These are phyloP conservation scores for Gambusia holbrooki DNA, from an alignment of 2,113 vertebrate species.

Conservation along the genomic window DNA sequence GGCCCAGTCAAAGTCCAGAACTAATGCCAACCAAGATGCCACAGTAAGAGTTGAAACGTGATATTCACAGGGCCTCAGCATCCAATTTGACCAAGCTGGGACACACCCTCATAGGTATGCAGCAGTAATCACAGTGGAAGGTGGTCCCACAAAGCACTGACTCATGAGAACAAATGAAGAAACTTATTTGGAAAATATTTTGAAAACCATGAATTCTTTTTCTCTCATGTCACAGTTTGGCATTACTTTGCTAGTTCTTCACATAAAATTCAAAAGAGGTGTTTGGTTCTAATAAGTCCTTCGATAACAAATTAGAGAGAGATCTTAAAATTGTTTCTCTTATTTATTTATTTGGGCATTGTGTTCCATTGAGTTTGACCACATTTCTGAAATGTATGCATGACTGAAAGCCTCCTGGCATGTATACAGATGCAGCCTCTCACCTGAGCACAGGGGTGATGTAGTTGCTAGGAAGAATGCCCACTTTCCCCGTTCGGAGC, in stretches of 20 bases:
- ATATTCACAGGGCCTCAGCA: neutral
- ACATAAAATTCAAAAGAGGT: neutral
- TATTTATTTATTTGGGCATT: neutral
- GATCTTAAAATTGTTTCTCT: neutral
- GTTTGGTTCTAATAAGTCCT: neutral
- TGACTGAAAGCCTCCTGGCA: neutral
- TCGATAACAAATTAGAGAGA: neutral
- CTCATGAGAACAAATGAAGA: no score
- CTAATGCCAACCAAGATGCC: no score
- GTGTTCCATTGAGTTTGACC: neutral
- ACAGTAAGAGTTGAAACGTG: neutral
- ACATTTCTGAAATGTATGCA: no score
- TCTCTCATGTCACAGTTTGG: no score
- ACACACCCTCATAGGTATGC: neutral
- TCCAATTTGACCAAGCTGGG: neutral
- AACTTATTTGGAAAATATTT: neutral
- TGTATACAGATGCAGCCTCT: conserved; percentile 25
- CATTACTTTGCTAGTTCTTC: neutral
- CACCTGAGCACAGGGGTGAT: conserved; percentile 92
- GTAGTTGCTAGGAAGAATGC: conserved; percentile 90
- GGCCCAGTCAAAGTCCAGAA: no score
- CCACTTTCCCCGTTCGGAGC: conserved; percentile 89
- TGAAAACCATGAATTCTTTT: neutral
- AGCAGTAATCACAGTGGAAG: neutral
- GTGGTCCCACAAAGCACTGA: no score